Conservation (phyloP, 2,888 invertebrate genomes). For the Oxycera nigricornis region DNA sequence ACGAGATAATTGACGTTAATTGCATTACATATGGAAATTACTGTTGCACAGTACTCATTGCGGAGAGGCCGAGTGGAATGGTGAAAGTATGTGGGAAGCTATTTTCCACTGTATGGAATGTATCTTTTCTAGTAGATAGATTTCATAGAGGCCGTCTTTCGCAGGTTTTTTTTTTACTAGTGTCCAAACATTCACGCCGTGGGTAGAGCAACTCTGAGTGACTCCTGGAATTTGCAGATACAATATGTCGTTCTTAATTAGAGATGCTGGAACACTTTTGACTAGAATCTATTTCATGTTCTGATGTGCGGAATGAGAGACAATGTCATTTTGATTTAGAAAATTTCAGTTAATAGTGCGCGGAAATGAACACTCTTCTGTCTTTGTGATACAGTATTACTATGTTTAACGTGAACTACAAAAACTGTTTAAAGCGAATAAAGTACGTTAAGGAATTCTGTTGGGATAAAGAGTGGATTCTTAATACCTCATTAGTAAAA, state of each 20-base stretch:
- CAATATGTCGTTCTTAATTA: constrained; percentile 33
- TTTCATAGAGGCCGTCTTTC: not conserved
- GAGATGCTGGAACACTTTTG: not conserved
- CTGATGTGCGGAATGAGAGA: not conserved
- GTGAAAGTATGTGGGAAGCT: constrained; percentile 25
- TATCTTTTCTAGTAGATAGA: not conserved
- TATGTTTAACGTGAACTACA: no score
- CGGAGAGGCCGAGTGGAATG: not conserved
- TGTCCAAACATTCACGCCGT: not conserved
- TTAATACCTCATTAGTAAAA: no score
- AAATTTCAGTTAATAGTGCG: no score
- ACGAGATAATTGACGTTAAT: constrained; percentile 33
- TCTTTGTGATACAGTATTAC: no score
- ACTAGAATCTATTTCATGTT: not conserved
- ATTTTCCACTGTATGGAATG: not conserved
- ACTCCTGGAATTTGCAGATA: not conserved
- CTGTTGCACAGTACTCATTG: constrained; percentile 13
- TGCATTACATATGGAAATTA: constrained; percentile 36
- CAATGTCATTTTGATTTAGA: constrained; percentile 14
- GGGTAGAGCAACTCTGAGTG: not conserved
- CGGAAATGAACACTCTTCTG: no score
- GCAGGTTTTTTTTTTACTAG: not conserved
- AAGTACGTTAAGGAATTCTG: no score
- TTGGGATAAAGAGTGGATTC: no score
- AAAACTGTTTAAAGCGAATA: no score